Evolutionary conservation across 2,797 vertebrate genomes (phyloP), one percentile per base, ranked within the genome.

Genomic region (Myotis planiceps): DNA sequence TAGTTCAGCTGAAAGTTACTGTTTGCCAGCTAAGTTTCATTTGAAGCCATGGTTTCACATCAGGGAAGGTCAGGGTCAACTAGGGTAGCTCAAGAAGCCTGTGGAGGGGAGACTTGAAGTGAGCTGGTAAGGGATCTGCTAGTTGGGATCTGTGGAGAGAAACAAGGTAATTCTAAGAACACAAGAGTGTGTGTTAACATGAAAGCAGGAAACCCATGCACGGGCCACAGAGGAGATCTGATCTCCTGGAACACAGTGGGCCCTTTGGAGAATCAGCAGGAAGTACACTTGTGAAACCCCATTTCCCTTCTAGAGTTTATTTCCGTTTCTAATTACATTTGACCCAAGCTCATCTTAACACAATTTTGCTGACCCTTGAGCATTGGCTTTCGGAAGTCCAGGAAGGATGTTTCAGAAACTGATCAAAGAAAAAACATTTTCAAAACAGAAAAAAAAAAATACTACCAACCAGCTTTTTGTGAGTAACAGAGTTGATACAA

Each of bases 321-420:
- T 92, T 86, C 58, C 32, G 47, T 80, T 88, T 94, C 60, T 91
- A 76, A 95, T 87, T 87, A 51, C 15, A 23, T 80, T 86, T 92
- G 86, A 85, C 72, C 88, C 45, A 12, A 7, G 16, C 72, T 81
- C 60, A 91, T 83, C 25, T 69, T 90, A 87, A 45, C 47, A 49
- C 37, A 32, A 53, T 79, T 88, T 87, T 80, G 37, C 69, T 86
- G 90, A 94, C 39, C 32, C 37, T 13, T 90, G 74, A 58, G 66
- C 37, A 51, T 68, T 92, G 1, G 2, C 37, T 94, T 18, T 34
- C 5, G 29, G 32, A 51, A 76, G 58, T 25, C 10, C 16, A 9
- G 55, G 3, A 79, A 82, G 68, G 42, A 63, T 34, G 5, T 88
- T 90, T 88, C 58, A 88, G 63, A 83, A 92, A 65, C 12, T 58